Base-by-base conservation (phyloP, 2,797 vertebrate genomes). In the Tenualosa thibaudeaui region DNA sequence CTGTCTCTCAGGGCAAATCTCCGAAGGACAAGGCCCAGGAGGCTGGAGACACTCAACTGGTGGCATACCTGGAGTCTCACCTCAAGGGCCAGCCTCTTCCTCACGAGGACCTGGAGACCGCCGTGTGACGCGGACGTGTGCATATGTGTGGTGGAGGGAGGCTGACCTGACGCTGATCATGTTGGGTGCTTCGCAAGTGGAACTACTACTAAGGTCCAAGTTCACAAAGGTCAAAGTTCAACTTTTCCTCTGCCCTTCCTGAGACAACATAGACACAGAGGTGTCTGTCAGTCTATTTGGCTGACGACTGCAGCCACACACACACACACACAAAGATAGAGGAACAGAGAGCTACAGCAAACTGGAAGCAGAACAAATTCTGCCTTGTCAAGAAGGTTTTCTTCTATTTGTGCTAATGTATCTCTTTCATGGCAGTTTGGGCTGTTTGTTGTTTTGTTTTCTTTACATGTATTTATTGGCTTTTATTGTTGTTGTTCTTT, bases 31-130 rank as follows among this genome's bases (percentile, higher is more conserved):
- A 94, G 89, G 96, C 97, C 89, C 95, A 97, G 87, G 97, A 97
- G 24, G 96, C 95, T 17, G 98, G 97, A 82, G 97, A 99, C 92
- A 93, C 93, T 0, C 97, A 98, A 65, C 93, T 99, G 91, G 93
- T 95, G 65, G 92, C 96, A 43, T 98, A 96, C 91, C 93, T 99
- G 92, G 97, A 95, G 88, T 92, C 91, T 88, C 93, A 91, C 82
- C 95, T 94, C 49, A 95, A 94, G 85, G 92, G 95, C 82, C 94
- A 96, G 53, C 88, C 95, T 37, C 81, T 93, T 88, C 89, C 95
- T 71, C 96, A 95, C 0, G 98, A 99, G 86, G 98, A 99, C 92
- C 91, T 99, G 91, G 98, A 99, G 94, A 99, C 98, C 0, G 98
- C 98, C 31, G 98, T 99, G 88, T 99, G 97, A 99, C 81, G 43